Evolutionary conservation across 2,888 invertebrate species (phyloP).

Genomic region (Alloscopus bannaensis): DNA sequence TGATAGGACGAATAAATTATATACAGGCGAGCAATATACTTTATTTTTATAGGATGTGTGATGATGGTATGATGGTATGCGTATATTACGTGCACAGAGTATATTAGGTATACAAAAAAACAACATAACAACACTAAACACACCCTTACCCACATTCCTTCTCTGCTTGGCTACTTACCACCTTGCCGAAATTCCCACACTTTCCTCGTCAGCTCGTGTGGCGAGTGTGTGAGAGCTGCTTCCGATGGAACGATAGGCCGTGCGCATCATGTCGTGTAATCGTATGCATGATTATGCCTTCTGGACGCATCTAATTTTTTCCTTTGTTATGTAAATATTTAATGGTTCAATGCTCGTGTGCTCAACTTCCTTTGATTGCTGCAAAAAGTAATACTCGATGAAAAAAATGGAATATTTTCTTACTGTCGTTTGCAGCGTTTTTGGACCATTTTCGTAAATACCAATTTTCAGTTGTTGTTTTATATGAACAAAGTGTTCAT

Average conservation of each 20-base stretch:
- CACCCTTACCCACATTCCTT: constrained; percentile 54
- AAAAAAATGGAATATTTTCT: no score
- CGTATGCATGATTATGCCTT: constrained; percentile 28
- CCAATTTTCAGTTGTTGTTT: background rate
- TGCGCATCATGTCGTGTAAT: constrained; percentile 32
- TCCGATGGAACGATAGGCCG: constrained; percentile 33
- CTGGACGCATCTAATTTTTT: constrained; percentile 45
- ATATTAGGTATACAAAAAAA: constrained; percentile 21
- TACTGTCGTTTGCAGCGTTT: background rate
- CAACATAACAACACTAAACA: constrained; percentile 55
- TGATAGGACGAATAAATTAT: constrained; percentile 39
- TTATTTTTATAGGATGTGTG: constrained; percentile 23
- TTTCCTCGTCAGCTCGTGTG: constrained; percentile 61
- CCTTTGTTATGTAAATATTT: constrained; percentile 28
- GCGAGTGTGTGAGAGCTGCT: constrained; percentile 26
- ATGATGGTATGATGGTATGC: constrained; percentile 51
- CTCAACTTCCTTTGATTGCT: no score
- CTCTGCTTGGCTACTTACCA: constrained; percentile 63
- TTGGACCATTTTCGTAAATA: no score
- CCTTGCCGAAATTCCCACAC: constrained; percentile 70
- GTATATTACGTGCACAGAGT: constrained; percentile 21
- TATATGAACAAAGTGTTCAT: background rate
- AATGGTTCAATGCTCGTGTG: constrained; percentile 39
- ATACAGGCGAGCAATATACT: constrained; percentile 37
- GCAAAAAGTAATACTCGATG: no score